Percentiles rank a stretch among this genome's conserved stretches.
phyloP scores from a whole-genome alignment of 2,888 invertebrate genomes.

The Orthosia cruda region DNA sequence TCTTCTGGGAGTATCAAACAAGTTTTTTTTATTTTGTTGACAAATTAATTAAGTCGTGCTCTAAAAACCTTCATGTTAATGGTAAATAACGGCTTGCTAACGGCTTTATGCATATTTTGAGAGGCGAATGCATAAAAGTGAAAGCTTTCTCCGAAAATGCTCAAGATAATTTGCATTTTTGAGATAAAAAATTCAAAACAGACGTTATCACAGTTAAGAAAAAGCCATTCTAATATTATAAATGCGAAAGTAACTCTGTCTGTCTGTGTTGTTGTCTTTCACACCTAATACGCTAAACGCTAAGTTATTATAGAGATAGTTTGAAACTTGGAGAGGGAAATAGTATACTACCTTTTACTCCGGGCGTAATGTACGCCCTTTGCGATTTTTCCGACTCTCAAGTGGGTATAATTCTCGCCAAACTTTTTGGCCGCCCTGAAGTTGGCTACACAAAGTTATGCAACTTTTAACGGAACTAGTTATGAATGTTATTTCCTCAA shows the following conservation, averaged over 20 bases:
- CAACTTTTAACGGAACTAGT: background rate
- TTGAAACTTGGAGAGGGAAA: too few relatives aligned
- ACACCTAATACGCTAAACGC: too few relatives aligned
- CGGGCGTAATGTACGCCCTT: too few relatives aligned
- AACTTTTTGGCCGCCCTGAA: too few relatives aligned
- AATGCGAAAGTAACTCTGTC: too few relatives aligned
- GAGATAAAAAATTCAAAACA: background rate
- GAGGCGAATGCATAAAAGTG: slow-evolving; percentile 6
- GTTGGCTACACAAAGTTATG: slow-evolving; percentile 5
- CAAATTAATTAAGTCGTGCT: slow-evolving; percentile 5
- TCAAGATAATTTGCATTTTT: background rate
- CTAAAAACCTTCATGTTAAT: slow-evolving; percentile 27
- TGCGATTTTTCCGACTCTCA: too few relatives aligned
- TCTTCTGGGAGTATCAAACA: slow-evolving; percentile 9
- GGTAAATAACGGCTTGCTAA: background rate
- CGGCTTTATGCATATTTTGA: background rate
- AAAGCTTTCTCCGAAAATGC: slow-evolving; percentile 33
- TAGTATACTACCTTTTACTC: too few relatives aligned
- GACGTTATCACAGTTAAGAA: background rate
- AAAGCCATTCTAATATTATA: too few relatives aligned
- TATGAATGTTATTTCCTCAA: background rate
- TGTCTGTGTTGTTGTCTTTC: too few relatives aligned
- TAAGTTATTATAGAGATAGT: too few relatives aligned
- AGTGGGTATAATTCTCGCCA: too few relatives aligned
- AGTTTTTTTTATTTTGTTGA: slow-evolving; percentile 1